Evolutionary conservation across 2,888 invertebrate species (phyloP).

Genomic region (Strigamia maritima): DNA sequence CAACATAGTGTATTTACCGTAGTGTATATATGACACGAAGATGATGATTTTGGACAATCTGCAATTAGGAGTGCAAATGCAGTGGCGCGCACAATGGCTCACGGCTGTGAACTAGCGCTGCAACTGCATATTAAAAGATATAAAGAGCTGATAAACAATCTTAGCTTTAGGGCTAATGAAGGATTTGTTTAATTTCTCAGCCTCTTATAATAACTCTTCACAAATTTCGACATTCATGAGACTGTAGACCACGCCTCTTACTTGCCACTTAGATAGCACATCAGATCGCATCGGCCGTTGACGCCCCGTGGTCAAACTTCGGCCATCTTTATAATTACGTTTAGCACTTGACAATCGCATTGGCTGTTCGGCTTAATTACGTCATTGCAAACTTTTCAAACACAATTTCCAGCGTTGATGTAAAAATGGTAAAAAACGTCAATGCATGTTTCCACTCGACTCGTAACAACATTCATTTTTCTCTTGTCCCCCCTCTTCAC

Average conservation of each 20-base stretch:
- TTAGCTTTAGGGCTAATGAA: slow-evolving; percentile 16
- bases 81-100: background rate
- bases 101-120: slow-evolving; percentile 1
- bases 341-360: background rate
- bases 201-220: slow-evolving; percentile 4
- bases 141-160: slow-evolving; percentile 27
- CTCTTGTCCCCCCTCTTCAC: background rate
- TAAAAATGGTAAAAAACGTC: background rate
- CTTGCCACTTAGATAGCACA: slow-evolving; percentile 13
- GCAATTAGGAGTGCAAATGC: slow-evolving; percentile 14
- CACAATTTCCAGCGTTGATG: background rate
- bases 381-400: background rate
- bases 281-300: no score
- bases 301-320: background rate
- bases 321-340: slow-evolving; percentile 20
- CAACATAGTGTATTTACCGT: no score
- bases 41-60: background rate
- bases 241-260: background rate
- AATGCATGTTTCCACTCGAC: background rate
- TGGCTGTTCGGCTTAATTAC: background rate
- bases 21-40: no score
- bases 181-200: slow-evolving; percentile 28
- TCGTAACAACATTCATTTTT: background rate
- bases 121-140: slow-evolving; percentile 27
- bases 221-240: slow-evolving; percentile 25